Base-by-base conservation (phyloP, 2,888 invertebrate species). In the Iphiclides podalirius region DNA sequence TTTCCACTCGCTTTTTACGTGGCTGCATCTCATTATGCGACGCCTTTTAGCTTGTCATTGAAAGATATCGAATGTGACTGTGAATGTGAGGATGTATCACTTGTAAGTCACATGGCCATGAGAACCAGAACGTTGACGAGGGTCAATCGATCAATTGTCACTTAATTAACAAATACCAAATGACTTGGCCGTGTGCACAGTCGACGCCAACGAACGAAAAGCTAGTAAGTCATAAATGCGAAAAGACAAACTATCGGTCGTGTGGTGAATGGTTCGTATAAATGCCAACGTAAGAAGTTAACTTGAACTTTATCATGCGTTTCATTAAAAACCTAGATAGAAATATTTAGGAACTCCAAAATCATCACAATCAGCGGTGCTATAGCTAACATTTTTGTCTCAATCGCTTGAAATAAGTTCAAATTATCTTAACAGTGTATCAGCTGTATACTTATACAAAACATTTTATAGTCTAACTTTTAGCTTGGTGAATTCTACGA, bases 141-240 rank as follows among this genome's bases (percentile, higher is more conserved):
- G n/a, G n/a, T n/a, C n/a, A n/a, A n/a, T n/a, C n/a, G n/a, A n/a
- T n/a, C n/a, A n/a, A n/a, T n/a, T n/a, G n/a, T n/a, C n/a, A n/a
- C n/a, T n/a, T n/a, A n/a, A n/a, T n/a, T n/a, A n/a, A n/a, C n/a
- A n/a, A n/a, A n/a, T n/a, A n/a, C n/a, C n/a, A n/a, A n/a, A n/a
- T n/a, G n/a, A n/a, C n/a, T n/a, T n/a, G n/a, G n/a, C n/a, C 42
- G 42, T 42, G 48, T 31, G 42, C 42, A 15, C 48, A 36, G 20
- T 14, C 31, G 31, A 11, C 17, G 14, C 7, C 7, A 20, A 33
- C 20, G 20, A 31, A 31, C 15, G 17, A 35, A 17, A 16, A 43
- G 20, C 31, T 15, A 28, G 16, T 26, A 9, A 41, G 39, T 4
- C 16, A 17, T n/a, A 23, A 31, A 14, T 41, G 28, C 31, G 36